Conservation (phyloP, 2,888 invertebrate species). For the Coelopa pilipes region DNA sequence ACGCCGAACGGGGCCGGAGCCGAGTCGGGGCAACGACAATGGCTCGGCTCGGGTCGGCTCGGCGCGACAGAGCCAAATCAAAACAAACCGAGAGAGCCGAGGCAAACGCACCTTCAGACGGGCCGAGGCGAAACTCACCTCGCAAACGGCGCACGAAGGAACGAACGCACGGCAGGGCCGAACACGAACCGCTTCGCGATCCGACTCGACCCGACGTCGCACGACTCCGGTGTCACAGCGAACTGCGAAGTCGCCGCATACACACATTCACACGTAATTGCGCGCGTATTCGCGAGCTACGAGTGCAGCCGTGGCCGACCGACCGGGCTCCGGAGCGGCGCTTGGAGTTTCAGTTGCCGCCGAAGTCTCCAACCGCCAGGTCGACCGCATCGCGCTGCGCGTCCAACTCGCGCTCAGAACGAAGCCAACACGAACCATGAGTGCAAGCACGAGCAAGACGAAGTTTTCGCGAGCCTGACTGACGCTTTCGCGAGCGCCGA, state of each 20-base stretch:
- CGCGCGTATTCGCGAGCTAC: slow-evolving; percentile 10
- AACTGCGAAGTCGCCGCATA: background rate
- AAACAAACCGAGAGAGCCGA: background rate
- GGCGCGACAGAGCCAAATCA: background rate
- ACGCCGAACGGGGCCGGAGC: background rate
- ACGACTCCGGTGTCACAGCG: background rate
- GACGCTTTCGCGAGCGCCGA: background rate
- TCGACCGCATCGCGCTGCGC: slow-evolving; percentile 30
- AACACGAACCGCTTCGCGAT: too few species aligned
- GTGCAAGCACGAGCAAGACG: background rate
- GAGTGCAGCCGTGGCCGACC: background rate
- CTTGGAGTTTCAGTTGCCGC: slow-evolving; percentile 46
- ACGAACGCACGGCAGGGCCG: too few species aligned
- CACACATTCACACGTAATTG: background rate
- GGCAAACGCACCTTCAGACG: slow-evolving; percentile 1
- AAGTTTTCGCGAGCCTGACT: background rate
- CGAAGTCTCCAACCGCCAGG: slow-evolving; percentile 48
- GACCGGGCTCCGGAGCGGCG: background rate
- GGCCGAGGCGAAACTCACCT: background rate
- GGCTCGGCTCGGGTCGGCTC: background rate
- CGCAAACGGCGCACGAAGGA: background rate
- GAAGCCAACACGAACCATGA: background rate
- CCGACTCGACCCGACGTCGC: background rate
- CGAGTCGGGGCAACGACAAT: background rate
- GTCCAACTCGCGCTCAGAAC: slow-evolving; percentile 1